Percentiles rank a stretch among this genome's conserved stretches.
These are phyloP conservation scores for Scomberomorus guttatus DNA, from an alignment of 2,797 vertebrate species.

Conservation along the genomic window DNA sequence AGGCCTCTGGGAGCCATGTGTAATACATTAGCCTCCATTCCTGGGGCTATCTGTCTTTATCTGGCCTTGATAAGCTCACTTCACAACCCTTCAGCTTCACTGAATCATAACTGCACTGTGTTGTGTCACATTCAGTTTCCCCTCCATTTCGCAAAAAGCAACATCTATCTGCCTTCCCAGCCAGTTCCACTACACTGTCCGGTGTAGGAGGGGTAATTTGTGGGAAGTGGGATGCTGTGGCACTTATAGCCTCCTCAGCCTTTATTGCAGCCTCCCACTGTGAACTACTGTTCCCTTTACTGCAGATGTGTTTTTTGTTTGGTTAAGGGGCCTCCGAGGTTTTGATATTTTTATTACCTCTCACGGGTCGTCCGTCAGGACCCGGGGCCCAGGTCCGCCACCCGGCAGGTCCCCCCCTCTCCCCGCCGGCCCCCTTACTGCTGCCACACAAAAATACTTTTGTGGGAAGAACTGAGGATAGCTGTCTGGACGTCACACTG, in stretches of 20 bases:
- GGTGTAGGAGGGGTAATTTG: conserved; percentile 70
- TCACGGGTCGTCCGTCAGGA: conserved; percentile 84
- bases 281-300: conserved; percentile 87
- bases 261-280: conserved; percentile 86
- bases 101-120: conserved; percentile 78
- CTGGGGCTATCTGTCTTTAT: conserved; percentile 77
- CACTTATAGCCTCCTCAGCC: conserved; percentile 77
- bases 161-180: conserved; percentile 51
- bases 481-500: conserved; percentile 90
- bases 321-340: conserved; percentile 85
- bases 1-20: conserved; percentile 76
- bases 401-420: conserved; percentile 72
- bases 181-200: conserved; percentile 39
- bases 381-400: conserved; percentile 63
- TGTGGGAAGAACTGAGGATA: conserved; percentile 87
- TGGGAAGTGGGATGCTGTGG: conserved; percentile 75
- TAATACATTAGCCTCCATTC: conserved; percentile 75
- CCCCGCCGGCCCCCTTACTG: conserved; percentile 56
- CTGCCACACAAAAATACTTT: conserved; percentile 86
- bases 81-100: conserved; percentile 76
- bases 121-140: conserved; percentile 82
- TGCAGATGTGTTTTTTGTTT: conserved; percentile 90
- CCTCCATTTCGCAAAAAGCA: conserved; percentile 55
- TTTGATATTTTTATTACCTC: conserved; percentile 89
- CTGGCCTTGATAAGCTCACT: conserved; percentile 82